Evolutionary conservation across 2,888 invertebrate genomes (phyloP), one percentile per base, ranked within the genome.

Genomic region (Diplazon laetatorius): DNA sequence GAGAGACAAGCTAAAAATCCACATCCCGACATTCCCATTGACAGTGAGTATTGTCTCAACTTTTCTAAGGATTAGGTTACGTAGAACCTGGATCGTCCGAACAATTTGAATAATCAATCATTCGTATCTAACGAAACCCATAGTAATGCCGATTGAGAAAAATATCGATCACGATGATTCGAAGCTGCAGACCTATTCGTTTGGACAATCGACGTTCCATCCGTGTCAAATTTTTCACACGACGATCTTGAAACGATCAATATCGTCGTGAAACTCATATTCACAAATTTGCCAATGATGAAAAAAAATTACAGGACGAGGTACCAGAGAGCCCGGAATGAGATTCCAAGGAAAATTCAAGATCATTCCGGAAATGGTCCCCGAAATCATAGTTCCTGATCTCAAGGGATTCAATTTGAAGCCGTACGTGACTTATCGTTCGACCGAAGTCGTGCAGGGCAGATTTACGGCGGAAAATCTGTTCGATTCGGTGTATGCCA

Each of bases 381-480:
- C 99, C 0, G 96, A 98, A 88, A 89, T 99, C 14, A 94, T 99
- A 72, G 98, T 99, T 1, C 99, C 99, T 0, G 95, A 98, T 90
- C 91, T 99, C 22, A 94, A 93, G 80, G 94, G 93, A 82, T 99
- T 95, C 87, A 92, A 95, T 91, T 91, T 99, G 18, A 97, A 97
- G 90, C 98, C 99, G 0, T 99, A 99, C 86, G 99, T 99, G 0
- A 97, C 98, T 0, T 99, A 99, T 90, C 94, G 94, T 90, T 68
- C 80, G 9, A 91, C 90, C 0, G 95, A 96, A 73, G 94, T 98
- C 0, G 91, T 93, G 10, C 97, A 97, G 88, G 93, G 94, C 0
- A 95, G 96, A 91, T 97, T 97, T 85, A 97, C 97, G 0, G 93
- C 98, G 0, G 90, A 96, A 88, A 95, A 96, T 91, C 92, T 98